These are phyloP conservation scores for Melinaea menophilus DNA, from an alignment of 2,888 invertebrate species.

Conservation along the genomic window DNA sequence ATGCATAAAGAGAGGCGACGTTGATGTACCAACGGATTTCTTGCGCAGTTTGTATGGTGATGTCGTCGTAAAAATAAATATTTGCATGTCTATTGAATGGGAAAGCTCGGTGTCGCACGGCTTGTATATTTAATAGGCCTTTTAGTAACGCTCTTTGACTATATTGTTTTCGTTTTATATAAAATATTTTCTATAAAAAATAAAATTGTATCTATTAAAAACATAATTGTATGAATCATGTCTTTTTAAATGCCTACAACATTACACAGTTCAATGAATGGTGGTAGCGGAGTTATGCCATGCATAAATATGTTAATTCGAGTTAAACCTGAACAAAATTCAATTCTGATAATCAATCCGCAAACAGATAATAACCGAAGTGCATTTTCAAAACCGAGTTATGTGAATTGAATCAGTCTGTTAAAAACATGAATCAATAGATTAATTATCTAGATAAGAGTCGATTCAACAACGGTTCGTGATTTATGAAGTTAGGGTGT, in stretches of 20 bases:
- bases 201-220: background rate
- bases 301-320: no score
- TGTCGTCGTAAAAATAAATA: conserved; percentile 32
- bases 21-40: conserved; percentile 13
- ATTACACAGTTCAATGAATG: no score
- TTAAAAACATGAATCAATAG: conserved; percentile 20
- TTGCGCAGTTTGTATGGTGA: conserved; percentile 30
- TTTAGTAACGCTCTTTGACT: conserved; percentile 6
- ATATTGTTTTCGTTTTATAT: conserved; percentile 4
- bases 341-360: conserved; percentile 13
- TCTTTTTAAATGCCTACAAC: no score
- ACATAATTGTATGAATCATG: background rate
- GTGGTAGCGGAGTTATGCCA: no score
- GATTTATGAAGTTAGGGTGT: conserved; percentile 15
- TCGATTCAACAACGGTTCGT: conserved; percentile 22
- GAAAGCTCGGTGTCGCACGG: background rate
- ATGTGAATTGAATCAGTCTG: background rate
- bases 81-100: conserved; percentile 33
- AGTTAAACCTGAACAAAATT: conserved; percentile 4
- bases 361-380: conserved; percentile 15
- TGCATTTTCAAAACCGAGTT: conserved; percentile 15
- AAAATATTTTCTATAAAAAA: background rate
- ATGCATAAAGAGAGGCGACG: conserved; percentile 14
- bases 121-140: conserved; percentile 3
- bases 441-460: conserved; percentile 23